Evolutionary conservation across 2,888 invertebrate species (phyloP).

Genomic region (Caenorhabditis drosophilae): DNA sequence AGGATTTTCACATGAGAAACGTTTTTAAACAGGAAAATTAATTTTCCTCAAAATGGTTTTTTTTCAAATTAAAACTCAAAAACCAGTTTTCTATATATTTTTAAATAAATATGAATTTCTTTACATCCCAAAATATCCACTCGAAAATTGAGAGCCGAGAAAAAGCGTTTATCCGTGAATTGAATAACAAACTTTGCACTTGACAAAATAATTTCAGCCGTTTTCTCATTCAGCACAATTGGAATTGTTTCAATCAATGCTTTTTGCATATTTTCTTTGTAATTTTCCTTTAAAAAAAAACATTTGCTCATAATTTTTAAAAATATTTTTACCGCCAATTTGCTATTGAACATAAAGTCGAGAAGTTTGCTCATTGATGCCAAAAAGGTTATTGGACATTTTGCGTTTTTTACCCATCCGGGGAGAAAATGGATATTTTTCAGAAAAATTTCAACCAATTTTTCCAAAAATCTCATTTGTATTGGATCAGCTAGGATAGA

Average conservation of each 20-base stretch:
- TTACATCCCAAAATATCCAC: not conserved
- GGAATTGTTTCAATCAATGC: not conserved
- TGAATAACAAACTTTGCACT: not conserved
- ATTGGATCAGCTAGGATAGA: not conserved
- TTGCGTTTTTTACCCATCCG: not conserved
- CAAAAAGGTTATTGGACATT: slow-evolving; percentile 1
- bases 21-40: too few relatives aligned
- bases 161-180: not conserved
- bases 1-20: too few relatives aligned
- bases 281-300: not conserved
- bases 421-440: not conserved
- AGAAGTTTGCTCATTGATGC: not conserved
- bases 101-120: too few relatives aligned
- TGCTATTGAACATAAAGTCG: not conserved
- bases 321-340: not conserved
- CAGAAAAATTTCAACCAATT: not conserved
- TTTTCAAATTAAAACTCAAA: too few relatives aligned
- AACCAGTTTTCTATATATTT: too few relatives aligned
- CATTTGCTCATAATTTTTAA: not conserved
- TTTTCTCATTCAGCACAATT: not conserved
- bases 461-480: not conserved
- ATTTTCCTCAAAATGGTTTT: too few relatives aligned
- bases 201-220: not conserved
- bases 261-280: not conserved
- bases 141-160: not conserved